Percentiles rank a stretch among this genome's conserved stretches.
Conservation (phyloP, 2,113 vertebrate genomes). For the Archocentrus centrarchus region DNA sequence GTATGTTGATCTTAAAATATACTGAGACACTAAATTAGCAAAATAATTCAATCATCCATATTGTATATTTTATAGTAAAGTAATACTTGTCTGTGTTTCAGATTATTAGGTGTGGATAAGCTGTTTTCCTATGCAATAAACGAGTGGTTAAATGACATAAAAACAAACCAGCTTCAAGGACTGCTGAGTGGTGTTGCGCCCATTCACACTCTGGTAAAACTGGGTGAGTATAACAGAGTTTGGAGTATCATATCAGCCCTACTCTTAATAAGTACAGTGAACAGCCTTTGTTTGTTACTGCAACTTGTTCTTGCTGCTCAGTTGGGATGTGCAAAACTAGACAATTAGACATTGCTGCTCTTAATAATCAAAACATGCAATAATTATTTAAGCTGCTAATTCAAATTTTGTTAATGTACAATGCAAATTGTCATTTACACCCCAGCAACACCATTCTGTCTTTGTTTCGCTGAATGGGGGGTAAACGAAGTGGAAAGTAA, state of each 20-base stretch:
- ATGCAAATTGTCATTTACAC: background rate
- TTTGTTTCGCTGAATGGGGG: background rate
- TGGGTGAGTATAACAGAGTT: slow-evolving; percentile 83
- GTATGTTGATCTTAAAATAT: slow-evolving; percentile 71
- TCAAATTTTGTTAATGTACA: background rate
- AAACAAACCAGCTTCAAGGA: slow-evolving; percentile 96
- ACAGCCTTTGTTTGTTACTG: background rate
- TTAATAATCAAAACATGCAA: background rate
- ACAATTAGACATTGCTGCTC: background rate
- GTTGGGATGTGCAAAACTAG: background rate
- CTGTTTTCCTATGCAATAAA: slow-evolving; percentile 94
- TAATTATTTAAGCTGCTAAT: background rate
- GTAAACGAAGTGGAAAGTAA: background rate
- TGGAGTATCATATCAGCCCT: background rate
- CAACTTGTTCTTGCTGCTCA: background rate
- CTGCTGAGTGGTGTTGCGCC: slow-evolving; percentile 96
- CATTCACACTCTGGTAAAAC: slow-evolving; percentile 95
- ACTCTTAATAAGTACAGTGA: background rate
- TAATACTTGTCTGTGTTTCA: slow-evolving; percentile 67
- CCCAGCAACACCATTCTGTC: background rate
- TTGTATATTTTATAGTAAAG: background rate
- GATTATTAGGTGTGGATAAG: slow-evolving; percentile 95
- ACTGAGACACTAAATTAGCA: background rate
- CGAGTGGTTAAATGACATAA: slow-evolving; percentile 97
- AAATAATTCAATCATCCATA: accelerated